phyloP scores from a whole-genome alignment of 2,888 invertebrate species.

The Caenorhabditis panamensis region DNA sequence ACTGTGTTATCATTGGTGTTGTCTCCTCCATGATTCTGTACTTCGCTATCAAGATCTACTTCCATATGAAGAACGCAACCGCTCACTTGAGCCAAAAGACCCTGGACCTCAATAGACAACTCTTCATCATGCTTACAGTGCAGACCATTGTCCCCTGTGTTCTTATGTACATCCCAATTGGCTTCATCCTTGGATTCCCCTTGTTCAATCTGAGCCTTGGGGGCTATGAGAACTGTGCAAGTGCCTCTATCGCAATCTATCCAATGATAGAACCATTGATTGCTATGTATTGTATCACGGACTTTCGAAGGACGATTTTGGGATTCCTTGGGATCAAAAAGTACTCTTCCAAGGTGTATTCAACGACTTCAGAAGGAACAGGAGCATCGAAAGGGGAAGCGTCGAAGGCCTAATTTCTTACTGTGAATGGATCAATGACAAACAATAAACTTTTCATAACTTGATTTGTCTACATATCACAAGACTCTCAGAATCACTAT shows the following conservation, averaged over 20 bases:
- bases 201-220: constrained; percentile 8
- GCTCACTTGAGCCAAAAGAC: not conserved
- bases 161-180: constrained; percentile 29
- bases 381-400: too few relatives aligned
- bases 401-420: too few relatives aligned
- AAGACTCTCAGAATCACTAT: too few relatives aligned
- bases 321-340: too few relatives aligned
- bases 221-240: not conserved
- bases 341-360: too few relatives aligned
- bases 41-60: constrained; percentile 25
- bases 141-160: constrained; percentile 21
- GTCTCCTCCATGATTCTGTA: constrained; percentile 10
- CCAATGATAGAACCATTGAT: constrained; percentile 22
- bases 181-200: constrained; percentile 5
- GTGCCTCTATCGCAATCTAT: constrained; percentile 23
- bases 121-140: constrained; percentile 19
- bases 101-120: not conserved
- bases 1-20: too few relatives aligned
- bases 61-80: constrained; percentile 13
- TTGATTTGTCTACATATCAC: too few relatives aligned
- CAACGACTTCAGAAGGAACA: too few relatives aligned
- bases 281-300: constrained; percentile 16
- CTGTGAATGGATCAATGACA: too few relatives aligned
- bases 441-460: too few relatives aligned
- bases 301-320: not conserved